Base-by-base conservation (phyloP, 1,140 invertebrate species). In the Cyclargus thomasi region DNA sequence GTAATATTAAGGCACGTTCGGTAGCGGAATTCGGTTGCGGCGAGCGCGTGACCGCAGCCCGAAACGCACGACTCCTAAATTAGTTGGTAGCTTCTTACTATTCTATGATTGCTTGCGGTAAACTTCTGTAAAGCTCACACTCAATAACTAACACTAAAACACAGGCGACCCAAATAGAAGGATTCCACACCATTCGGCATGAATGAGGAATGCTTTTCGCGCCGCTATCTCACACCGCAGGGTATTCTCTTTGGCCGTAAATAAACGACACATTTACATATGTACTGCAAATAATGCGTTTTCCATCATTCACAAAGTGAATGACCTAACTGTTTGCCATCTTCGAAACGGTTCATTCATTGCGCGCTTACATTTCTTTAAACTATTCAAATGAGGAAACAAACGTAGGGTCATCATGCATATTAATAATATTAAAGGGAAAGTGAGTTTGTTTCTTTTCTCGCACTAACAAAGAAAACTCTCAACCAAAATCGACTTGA, bases 51-150 rank as follows among this genome's bases (percentile, higher is more conserved):
- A 84, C 82, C 82, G 77, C 81, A 84, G 76, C 71, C 77, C 74
- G 78, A 84, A 86, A 86, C 79, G 86, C 83, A 85, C 83, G 79
- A 78, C 73, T 78, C 73, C 77, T 80, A 83, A 85, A 90, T 88
- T 86, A 88, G 82, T 76, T 74, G 78, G 75, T 71, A 83, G 77
- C 79, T 81, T 79, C 77, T 79, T 80, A 79, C 77, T 74, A 71
- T 74, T 70, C 74, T 79, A 62, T 80, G 76, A 86, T 86, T 82
- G 74, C 83, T 86, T 86, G 83, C 79, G 83, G 85, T 87, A 74
- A 78, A 83, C 79, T 74, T 77, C 72, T 35, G 78, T 78, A 83
- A 73, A 77, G 74, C 75, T 75, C 65, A 70, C 78, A 82, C 70
- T 82, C 79, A 77, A 86, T 86, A 83, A 82, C 76, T 65, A 66